Evolutionary conservation across 2,113 vertebrate species (phyloP).

Genomic region (Cairina moschata): DNA sequence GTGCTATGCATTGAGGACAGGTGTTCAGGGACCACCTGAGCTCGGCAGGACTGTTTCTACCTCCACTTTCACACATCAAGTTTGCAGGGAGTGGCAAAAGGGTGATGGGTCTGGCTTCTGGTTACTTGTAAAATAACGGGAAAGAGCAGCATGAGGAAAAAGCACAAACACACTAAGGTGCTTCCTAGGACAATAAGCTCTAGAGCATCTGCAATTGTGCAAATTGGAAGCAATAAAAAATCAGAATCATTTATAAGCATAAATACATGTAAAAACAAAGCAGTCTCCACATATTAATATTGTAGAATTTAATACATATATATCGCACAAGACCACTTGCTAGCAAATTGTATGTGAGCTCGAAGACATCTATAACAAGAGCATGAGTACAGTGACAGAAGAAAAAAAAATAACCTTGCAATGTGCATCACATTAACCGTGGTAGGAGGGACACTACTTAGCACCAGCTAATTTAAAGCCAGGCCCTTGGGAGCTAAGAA

Average conservation of each 20-base stretch:
- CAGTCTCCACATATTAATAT: not conserved
- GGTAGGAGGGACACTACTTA: conserved; percentile 17
- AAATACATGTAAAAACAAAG: not conserved
- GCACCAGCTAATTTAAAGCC: not conserved
- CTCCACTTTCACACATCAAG: not conserved
- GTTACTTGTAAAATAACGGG: not conserved
- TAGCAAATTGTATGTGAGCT: not conserved
- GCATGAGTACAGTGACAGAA: not conserved
- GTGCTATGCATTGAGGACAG: not conserved
- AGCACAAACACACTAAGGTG: not conserved
- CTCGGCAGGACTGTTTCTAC: not conserved
- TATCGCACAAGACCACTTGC: not conserved
- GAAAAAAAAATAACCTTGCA: not conserved
- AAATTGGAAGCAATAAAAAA: not conserved
- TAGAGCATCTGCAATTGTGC: not conserved
- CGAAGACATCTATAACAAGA: not conserved
- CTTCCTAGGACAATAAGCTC: not conserved
- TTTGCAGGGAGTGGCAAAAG: not conserved
- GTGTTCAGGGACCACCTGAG: not conserved
- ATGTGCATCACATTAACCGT: not conserved
- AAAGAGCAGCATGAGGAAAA: not conserved
- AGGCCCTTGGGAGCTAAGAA: not conserved
- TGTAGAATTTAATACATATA: not conserved
- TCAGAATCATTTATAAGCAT: not conserved
- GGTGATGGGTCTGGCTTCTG: not conserved